Conservation (phyloP, 1,140 invertebrate genomes). For the Drosophila athabasca region DNA sequence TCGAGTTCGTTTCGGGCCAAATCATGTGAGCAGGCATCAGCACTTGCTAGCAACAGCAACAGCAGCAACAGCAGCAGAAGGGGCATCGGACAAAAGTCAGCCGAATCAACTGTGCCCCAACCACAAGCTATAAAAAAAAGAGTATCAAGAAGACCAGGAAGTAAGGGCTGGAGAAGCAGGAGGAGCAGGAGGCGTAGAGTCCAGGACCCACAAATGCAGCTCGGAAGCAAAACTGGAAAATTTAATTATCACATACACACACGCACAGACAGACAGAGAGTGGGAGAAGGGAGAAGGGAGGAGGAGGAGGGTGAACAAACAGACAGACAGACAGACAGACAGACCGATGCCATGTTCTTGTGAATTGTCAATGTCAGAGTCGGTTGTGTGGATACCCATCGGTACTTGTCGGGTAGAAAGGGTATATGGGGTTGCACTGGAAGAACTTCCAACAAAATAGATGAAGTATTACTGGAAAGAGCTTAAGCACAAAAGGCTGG, state of each 20-base stretch:
- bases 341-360: constrained; percentile 61
- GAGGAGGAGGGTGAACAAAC: constrained; percentile 9
- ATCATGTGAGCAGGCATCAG: constrained; percentile 35
- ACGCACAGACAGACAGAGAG: background rate
- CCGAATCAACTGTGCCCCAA: constrained; percentile 38
- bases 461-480: background rate
- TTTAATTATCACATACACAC: constrained; percentile 69
- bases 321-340: constrained; percentile 18
- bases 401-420: no score
- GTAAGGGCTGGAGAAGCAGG: background rate
- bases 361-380: constrained; percentile 71
- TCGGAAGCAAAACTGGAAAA: constrained; percentile 71
- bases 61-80: background rate
- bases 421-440: no score
- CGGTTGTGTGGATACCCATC: constrained; percentile 4
- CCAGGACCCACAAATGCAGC: constrained; percentile 34
- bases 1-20: constrained; percentile 45
- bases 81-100: constrained; percentile 45
- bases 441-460: no score
- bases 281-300: background rate
- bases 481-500: no score
- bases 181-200: background rate
- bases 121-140: constrained; percentile 41
- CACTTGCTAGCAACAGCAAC: background rate
- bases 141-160: constrained; percentile 8